A percentile compares a stretch with the other conserved stretches of the same genome.
phyloP scores from a whole-genome alignment of 2,113 vertebrate species.

The Neotragus moschatus region DNA sequence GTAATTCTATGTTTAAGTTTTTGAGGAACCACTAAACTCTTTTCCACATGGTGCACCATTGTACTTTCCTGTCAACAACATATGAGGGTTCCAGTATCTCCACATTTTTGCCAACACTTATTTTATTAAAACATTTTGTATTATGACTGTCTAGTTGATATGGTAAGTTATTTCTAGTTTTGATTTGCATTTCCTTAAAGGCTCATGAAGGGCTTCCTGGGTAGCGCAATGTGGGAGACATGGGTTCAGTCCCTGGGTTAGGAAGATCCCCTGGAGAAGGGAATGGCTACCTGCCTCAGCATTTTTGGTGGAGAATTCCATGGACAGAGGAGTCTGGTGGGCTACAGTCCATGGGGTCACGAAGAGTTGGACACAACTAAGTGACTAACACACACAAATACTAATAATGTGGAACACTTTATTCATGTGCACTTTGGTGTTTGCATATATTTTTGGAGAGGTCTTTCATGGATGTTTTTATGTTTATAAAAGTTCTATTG shows the following conservation, averaged over 20 bases:
- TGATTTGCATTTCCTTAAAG: background rate
- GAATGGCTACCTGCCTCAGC: background rate
- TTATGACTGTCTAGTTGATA: background rate
- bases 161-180: background rate
- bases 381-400: accelerated
- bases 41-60: background rate
- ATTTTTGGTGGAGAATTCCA: background rate
- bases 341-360: background rate
- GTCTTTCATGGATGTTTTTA: background rate
- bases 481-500: background rate
- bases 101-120: background rate
- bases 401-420: background rate
- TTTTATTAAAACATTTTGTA: background rate
- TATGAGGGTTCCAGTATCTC: background rate
- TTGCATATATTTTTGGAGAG: background rate
- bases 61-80: background rate
- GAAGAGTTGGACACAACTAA: background rate
- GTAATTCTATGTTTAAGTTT: background rate
- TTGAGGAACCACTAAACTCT: background rate
- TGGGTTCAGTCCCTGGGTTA: background rate
- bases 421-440: background rate
- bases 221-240: background rate
- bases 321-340: background rate
- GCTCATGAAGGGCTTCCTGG: background rate
- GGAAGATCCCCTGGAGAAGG: background rate